Conservation (phyloP, 2,113 vertebrate species). For the Onychostoma macrolepis region DNA sequence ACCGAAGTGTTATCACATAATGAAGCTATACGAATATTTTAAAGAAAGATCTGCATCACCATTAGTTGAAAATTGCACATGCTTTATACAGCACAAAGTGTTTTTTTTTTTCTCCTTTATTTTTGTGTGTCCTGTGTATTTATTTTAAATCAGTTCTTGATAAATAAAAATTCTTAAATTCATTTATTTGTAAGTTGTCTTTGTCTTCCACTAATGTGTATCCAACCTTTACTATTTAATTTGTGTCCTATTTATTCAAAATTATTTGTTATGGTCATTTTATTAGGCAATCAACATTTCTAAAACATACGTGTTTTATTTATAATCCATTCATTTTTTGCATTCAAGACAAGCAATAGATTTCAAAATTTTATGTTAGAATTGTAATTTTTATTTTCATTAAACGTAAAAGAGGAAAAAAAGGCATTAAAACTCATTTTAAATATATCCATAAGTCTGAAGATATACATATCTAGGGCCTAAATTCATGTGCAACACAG, state of each 20-base stretch:
- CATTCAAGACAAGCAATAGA: neutral
- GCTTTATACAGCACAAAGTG: conserved; percentile 59
- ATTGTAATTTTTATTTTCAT: neutral
- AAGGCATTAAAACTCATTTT: neutral
- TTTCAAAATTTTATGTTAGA: neutral
- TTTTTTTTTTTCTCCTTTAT: conserved; percentile 36
- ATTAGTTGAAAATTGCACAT: conserved; percentile 62
- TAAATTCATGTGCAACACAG: neutral
- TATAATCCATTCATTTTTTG: neutral
- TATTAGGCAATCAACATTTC: neutral
- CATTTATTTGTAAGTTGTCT: neutral
- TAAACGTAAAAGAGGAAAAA: neutral
- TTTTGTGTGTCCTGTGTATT: conserved; percentile 56
- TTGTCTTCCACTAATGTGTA: neutral
- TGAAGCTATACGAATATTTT: conserved; percentile 18
- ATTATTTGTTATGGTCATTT: neutral
- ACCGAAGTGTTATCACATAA: neutral
- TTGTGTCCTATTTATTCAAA: neutral
- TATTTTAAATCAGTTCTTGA: conserved; percentile 67
- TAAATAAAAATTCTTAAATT: conserved; percentile 64
- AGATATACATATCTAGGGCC: neutral
- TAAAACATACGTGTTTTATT: neutral
- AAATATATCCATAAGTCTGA: neutral
- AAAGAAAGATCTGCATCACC: conserved; percentile 1
- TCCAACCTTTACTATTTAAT: neutral